These are phyloP conservation scores for Hirtodrosophila duncani DNA, from an alignment of 2,888 invertebrate genomes.

Conservation along the genomic window DNA sequence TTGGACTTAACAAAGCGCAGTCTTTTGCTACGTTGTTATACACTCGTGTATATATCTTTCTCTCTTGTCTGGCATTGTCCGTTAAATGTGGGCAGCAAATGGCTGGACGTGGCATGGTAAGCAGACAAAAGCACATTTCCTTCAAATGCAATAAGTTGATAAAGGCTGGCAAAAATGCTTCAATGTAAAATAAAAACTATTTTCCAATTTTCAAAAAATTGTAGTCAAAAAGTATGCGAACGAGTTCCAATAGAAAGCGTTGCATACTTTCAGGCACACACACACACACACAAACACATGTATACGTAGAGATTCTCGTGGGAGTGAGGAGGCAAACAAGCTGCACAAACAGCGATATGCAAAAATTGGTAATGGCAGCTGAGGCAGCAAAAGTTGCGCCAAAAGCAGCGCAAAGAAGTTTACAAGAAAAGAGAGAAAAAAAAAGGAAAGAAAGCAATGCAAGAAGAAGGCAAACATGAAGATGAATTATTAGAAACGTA, in stretches of 20 bases:
- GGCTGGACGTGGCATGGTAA: conserved; percentile 10
- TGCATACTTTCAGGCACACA: conserved; percentile 26
- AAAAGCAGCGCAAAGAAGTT: conserved; percentile 26
- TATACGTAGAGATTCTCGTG: conserved; percentile 15
- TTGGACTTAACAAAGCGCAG: conserved; percentile 7
- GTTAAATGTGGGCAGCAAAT: conserved; percentile 3
- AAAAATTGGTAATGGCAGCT: conserved; percentile 61
- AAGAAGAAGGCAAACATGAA: conserved; percentile 34
- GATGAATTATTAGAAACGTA: conserved; percentile 65
- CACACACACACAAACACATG: conserved; percentile 5
- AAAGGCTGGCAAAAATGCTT: conserved; percentile 25
- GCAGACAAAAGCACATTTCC: conserved; percentile 47
- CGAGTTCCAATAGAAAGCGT: conserved; percentile 18
- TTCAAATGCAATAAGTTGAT: conserved; percentile 61
- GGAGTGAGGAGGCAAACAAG: conserved; percentile 22
- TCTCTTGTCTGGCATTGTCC: neutral
- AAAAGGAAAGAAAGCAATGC: conserved; percentile 5
- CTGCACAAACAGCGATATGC: conserved; percentile 58
- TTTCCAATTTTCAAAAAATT: conserved; percentile 57
- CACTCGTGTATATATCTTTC: too few species aligned
- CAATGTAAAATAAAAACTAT: conserved; percentile 49
- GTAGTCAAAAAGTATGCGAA: conserved; percentile 7
- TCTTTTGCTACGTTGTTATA: too few species aligned
- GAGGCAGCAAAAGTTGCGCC: conserved; percentile 59
- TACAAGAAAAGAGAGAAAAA: conserved; percentile 11